Base-by-base conservation (phyloP, 2,113 vertebrate species). In the Halichoeres trimaculatus region DNA sequence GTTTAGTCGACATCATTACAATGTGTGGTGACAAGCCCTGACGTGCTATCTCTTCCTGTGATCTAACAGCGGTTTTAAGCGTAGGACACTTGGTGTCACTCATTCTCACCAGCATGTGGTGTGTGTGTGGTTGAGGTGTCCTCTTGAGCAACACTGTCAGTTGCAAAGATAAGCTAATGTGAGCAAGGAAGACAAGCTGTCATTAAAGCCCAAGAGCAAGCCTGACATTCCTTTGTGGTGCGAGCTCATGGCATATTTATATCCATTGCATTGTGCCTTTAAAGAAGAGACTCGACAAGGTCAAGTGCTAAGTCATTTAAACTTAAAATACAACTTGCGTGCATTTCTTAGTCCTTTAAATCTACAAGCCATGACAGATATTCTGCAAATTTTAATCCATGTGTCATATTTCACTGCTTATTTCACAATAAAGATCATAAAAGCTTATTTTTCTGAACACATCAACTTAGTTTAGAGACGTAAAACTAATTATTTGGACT, bases 1-100 rank as follows among this genome's bases (percentile, higher is more conserved):
- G 1, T 34, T 86, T 67, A 85, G 3, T 7, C 71, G 17, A 69
- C 53, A 47, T 72, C 61, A 50, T 77, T 13, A 23, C 22, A 34
- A 11, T 19, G 34, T 23, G 22, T 48, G 17, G n/a, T 5, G 14
- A 70, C 57, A 35, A 35, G 41, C 63, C 59, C n/a, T 26, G 58
- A 73, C 26, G 35, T 35, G n/a, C 19, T 11, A 20, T 70, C 8
- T 48, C 4, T 53, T 26, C 11, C 35, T 30, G 8, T 48, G 43
- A 55, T 66, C 40, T 43, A 23, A 70, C 12, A 14, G 55, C 19
- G 30, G 47, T 24, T 61, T 19, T 0, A 59, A 36, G 26, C 22
- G 30, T 11, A n/a, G 41, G 47, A 43, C 2, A n/a, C 10, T 35
- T 8, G 19, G 57, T 47, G 26, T 41, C 10, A 36, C 30, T 8